Conservation (phyloP, 2,888 invertebrate genomes). For the Pammene fasciana region DNA sequence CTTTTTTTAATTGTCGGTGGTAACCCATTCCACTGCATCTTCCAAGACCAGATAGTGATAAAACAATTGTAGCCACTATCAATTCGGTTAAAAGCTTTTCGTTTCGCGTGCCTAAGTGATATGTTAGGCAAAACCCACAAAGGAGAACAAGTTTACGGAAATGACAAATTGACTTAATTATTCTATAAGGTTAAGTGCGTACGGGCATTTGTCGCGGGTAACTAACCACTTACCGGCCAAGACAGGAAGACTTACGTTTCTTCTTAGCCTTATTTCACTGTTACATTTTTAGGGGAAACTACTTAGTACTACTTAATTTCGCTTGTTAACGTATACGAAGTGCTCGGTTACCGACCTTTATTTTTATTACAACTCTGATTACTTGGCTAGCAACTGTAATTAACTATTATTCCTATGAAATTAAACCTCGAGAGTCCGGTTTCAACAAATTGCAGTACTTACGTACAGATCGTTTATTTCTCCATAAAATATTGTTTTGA, state of each 20-base stretch:
- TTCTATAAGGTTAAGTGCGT: conserved; percentile 36
- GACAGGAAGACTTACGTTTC: conserved; percentile 29
- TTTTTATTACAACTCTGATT: neutral
- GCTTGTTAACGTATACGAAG: conserved; percentile 11
- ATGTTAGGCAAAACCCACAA: conserved; percentile 29
- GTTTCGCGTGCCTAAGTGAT: conserved; percentile 11
- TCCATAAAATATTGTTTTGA: too few relatives aligned
- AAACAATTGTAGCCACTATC: too few relatives aligned
- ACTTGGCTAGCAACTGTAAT: neutral
- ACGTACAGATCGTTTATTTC: too few relatives aligned
- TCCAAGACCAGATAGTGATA: too few relatives aligned
- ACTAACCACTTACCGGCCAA: conserved; percentile 38
- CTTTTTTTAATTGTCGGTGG: too few relatives aligned
- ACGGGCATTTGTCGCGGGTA: conserved; percentile 32
- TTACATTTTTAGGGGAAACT: conserved; percentile 8
- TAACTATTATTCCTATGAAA: neutral
- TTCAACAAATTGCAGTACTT: too few relatives aligned
- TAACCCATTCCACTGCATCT: too few relatives aligned
- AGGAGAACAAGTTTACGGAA: conserved; percentile 37
- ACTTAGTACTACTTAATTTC: conserved; percentile 1
- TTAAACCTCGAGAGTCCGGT: too few relatives aligned
- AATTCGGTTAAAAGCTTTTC: too few relatives aligned
- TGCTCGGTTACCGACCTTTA: conserved; percentile 1
- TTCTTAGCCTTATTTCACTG: conserved; percentile 27
- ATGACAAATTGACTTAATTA: conserved; percentile 40